A percentile compares a stretch with the other conserved stretches of the same genome.
These are phyloP conservation scores for Coleophora deauratella DNA, from an alignment of 2,888 invertebrate species.

Conservation along the genomic window DNA sequence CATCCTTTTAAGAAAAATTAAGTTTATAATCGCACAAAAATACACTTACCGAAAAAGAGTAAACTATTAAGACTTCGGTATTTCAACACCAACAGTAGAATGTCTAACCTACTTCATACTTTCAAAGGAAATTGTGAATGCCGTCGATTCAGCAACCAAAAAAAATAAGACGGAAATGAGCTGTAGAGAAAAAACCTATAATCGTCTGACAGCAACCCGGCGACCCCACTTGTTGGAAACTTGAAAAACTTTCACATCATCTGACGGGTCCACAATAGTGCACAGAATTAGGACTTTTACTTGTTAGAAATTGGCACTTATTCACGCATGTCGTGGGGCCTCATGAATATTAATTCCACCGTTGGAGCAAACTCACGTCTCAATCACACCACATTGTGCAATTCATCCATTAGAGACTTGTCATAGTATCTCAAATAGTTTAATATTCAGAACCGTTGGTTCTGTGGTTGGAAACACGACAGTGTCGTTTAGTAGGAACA, in stretches of 20 bases:
- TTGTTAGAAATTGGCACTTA: constrained; percentile 21
- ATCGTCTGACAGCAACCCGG: constrained; percentile 40
- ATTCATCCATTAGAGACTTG: constrained; percentile 25
- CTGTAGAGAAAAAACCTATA: constrained; percentile 26
- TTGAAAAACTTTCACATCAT: constrained; percentile 39
- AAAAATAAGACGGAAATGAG: constrained; percentile 28
- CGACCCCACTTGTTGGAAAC: constrained; percentile 30
- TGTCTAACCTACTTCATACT: neutral
- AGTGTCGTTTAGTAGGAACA: too few relatives aligned
- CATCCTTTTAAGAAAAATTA: too few relatives aligned
- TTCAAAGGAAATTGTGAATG: constrained; percentile 15
- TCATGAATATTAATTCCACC: constrained; percentile 32
- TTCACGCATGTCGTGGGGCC: constrained; percentile 22
- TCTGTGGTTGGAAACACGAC: too few relatives aligned
- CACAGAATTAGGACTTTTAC: constrained; percentile 34
- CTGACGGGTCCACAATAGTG: constrained; percentile 29
- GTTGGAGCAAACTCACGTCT: constrained; percentile 29
- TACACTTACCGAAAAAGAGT: too few relatives aligned
- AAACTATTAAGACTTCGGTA: too few relatives aligned
- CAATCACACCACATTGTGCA: constrained; percentile 35
- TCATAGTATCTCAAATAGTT: constrained; percentile 6
- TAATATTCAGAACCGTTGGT: neutral
- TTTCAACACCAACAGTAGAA: too few relatives aligned
- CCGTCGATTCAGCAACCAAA: constrained; percentile 35
- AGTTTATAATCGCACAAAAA: too few relatives aligned